phyloP scores from a whole-genome alignment of 2,888 invertebrate genomes.

The Parnassius glacialis region DNA sequence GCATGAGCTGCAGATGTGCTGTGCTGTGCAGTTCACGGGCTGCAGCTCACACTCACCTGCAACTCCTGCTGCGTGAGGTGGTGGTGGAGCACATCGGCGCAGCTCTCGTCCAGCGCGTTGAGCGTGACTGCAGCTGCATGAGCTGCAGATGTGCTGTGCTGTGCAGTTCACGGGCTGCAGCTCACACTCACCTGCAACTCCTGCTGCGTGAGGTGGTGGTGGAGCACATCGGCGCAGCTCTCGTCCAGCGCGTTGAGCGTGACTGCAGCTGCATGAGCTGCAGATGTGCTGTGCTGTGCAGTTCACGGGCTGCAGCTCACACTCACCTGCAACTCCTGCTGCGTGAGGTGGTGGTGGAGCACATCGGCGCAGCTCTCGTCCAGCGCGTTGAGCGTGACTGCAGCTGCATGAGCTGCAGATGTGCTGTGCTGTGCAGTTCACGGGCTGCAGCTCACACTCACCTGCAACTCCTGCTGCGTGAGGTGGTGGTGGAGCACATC shows the following conservation, averaged over 20 bases:
- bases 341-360: constrained; percentile 90
- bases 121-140: too few species aligned
- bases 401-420: neutral
- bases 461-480: constrained; percentile 89
- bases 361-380: constrained; percentile 81
- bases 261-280: neutral
- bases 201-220: too few species aligned
- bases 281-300: neutral
- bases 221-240: too few species aligned
- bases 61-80: too few species aligned
- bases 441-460: constrained; percentile 22
- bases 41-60: too few species aligned
- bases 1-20: too few species aligned
- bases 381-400: neutral
- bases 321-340: constrained; percentile 85
- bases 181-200: too few species aligned
- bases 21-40: too few species aligned
- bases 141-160: too few species aligned
- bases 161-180: neutral
- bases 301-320: neutral
- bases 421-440: neutral
- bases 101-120: too few species aligned
- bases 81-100: too few species aligned
- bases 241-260: neutral
- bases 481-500: constrained; percentile 92